A percentile compares a stretch with the other conserved stretches of the same genome.
Conservation (phyloP, 2,113 vertebrate species). For the Oceanodroma tethys region DNA sequence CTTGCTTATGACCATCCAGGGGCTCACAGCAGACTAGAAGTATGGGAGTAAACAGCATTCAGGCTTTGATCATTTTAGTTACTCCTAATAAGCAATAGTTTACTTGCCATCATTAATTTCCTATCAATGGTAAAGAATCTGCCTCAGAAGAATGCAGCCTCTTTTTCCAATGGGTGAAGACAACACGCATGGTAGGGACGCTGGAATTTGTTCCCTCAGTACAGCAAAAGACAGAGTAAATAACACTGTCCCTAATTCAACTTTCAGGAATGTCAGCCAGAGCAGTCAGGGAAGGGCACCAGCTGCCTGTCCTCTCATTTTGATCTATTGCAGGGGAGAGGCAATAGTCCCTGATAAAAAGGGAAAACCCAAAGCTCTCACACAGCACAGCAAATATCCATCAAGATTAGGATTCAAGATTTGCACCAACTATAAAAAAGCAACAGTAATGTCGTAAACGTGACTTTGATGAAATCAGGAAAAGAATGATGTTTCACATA, state of each 20-base stretch:
- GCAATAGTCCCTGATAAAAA: background rate
- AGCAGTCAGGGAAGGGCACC: conserved; percentile 49
- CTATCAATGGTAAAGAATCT: conserved; percentile 44
- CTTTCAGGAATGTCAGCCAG: conserved; percentile 60
- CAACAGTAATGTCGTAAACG: background rate
- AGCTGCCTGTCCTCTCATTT: conserved; percentile 27
- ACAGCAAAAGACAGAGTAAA: conserved; percentile 50
- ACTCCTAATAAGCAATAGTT: background rate
- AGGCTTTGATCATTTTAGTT: background rate
- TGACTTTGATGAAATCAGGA: background rate
- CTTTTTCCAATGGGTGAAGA: conserved; percentile 16
- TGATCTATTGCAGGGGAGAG: background rate
- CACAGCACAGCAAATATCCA: background rate
- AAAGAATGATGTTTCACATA: background rate
- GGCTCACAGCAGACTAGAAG: background rate
- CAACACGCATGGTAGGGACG: background rate
- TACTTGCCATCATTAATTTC: background rate
- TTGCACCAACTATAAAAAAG: background rate
- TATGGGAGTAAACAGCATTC: background rate
- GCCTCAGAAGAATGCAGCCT: background rate
- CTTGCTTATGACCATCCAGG: background rate
- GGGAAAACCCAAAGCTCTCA: background rate
- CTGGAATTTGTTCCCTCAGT: conserved; percentile 25
- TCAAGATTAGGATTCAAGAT: background rate
- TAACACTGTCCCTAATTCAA: conserved; percentile 63